Evolutionary conservation across 2,797 vertebrate genomes (phyloP).

Genomic region (Mus caroli): DNA sequence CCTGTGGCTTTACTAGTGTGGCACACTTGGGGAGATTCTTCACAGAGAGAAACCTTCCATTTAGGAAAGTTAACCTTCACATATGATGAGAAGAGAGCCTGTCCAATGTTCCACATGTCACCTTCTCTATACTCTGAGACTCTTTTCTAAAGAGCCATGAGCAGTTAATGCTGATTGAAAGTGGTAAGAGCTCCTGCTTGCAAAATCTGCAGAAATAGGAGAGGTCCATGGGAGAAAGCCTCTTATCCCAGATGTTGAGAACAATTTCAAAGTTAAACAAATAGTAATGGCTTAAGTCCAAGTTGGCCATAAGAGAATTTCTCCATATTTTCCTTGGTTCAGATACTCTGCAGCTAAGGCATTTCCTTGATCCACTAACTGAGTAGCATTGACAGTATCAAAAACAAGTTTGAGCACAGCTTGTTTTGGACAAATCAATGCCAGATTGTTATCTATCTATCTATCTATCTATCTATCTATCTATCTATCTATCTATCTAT

Average conservation of each 20-base stretch:
- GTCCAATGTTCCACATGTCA: not conserved
- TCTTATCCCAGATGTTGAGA: slow-evolving; percentile 34
- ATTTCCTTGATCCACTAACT: slow-evolving; percentile 38
- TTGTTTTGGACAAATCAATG: slow-evolving; percentile 67
- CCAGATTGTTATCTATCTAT: not conserved
- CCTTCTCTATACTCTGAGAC: not conserved
- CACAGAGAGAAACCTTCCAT: not conserved
- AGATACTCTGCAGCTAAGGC: slow-evolving; percentile 11
- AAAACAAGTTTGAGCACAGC: slow-evolving; percentile 55
- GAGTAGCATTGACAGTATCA: slow-evolving; percentile 53
- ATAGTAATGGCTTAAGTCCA: slow-evolving; percentile 20
- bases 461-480: not conserved
- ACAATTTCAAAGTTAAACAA: slow-evolving; percentile 41
- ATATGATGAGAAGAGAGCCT: not conserved
- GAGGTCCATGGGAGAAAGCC: not conserved
- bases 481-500: too few species aligned
- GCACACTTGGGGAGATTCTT: not conserved
- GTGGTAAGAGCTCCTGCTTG: not conserved
- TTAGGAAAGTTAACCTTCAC: not conserved
- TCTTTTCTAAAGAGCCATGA: not conserved
- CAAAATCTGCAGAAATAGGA: not conserved
- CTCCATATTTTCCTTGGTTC: slow-evolving; percentile 21
- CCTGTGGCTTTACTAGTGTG: not conserved
- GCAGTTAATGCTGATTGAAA: not conserved
- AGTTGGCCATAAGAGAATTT: not conserved